Conservation (phyloP, 1,140 invertebrate species). For the Formica exsecta region DNA sequence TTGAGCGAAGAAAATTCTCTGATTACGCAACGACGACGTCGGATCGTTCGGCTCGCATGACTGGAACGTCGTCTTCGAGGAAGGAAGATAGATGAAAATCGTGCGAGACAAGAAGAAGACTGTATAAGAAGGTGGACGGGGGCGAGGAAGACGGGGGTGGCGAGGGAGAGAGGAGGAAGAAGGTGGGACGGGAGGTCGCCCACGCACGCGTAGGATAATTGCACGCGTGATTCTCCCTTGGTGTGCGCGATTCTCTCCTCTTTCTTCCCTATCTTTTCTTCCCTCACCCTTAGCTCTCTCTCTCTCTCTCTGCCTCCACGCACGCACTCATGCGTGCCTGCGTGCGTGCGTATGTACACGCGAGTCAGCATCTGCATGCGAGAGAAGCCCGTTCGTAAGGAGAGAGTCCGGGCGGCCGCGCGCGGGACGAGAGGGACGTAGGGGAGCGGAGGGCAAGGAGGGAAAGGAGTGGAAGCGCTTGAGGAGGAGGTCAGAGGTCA, state of each 20-base stretch:
- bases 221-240: conserved; percentile 84
- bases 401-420: conserved; percentile 18
- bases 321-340: conserved; percentile 17
- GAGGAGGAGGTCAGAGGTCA: conserved; percentile 78
- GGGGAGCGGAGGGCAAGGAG: conserved; percentile 41
- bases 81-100: conserved; percentile 67
- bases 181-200: conserved; percentile 66
- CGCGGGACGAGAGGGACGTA: conserved; percentile 45
- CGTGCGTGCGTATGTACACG: conserved; percentile 59
- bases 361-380: conserved; percentile 80
- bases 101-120: conserved; percentile 39
- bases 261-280: conserved; percentile 38
- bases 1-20: conserved; percentile 66
- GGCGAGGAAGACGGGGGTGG: conserved; percentile 16
- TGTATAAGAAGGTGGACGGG: background rate
- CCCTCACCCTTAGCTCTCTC: background rate
- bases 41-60: conserved; percentile 51
- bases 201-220: conserved; percentile 86
- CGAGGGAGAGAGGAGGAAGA: conserved; percentile 32
- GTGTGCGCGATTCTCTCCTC: conserved; percentile 76
- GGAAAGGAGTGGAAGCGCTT: conserved; percentile 70
- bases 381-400: conserved; percentile 70
- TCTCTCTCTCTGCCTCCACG: conserved; percentile 7
- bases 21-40: conserved; percentile 69
- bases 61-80: conserved; percentile 56